These are phyloP conservation scores for Microtus montanus DNA, from an alignment of 2,113 vertebrate genomes.

Conservation along the genomic window DNA sequence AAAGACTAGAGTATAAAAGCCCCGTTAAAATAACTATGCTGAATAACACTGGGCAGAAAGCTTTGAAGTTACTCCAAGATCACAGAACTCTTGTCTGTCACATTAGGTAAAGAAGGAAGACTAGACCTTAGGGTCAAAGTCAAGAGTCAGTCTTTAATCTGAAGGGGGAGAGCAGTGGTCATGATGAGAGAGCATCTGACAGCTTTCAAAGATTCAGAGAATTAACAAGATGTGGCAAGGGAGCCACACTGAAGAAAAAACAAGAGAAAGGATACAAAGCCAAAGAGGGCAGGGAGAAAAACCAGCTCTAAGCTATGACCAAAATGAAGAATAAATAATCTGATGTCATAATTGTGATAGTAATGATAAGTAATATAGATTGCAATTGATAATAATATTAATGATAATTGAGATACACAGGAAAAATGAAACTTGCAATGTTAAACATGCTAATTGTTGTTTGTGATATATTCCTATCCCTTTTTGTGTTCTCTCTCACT, in stretches of 20 bases:
- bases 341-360: too few relatives aligned
- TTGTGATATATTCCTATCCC: not conserved
- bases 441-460: not conserved
- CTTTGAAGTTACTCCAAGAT: constrained; percentile 24
- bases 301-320: not conserved
- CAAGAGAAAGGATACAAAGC: not conserved
- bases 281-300: not conserved
- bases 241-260: not conserved
- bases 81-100: not conserved
- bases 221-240: not conserved
- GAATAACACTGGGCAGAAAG: constrained; percentile 47
- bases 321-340: not conserved
- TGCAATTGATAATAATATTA: not conserved
- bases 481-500: not conserved
- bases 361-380: not conserved
- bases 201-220: not conserved
- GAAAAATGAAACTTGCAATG: not conserved
- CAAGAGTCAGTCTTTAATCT: not conserved
- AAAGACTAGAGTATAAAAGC: not conserved
- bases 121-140: not conserved
- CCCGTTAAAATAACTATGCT: constrained; percentile 23
- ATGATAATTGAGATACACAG: not conserved
- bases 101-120: constrained; percentile 29
- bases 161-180: not conserved
- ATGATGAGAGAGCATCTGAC: not conserved